phyloP scores from a whole-genome alignment of 2,797 vertebrate genomes.

The Gallinago solitaria region DNA sequence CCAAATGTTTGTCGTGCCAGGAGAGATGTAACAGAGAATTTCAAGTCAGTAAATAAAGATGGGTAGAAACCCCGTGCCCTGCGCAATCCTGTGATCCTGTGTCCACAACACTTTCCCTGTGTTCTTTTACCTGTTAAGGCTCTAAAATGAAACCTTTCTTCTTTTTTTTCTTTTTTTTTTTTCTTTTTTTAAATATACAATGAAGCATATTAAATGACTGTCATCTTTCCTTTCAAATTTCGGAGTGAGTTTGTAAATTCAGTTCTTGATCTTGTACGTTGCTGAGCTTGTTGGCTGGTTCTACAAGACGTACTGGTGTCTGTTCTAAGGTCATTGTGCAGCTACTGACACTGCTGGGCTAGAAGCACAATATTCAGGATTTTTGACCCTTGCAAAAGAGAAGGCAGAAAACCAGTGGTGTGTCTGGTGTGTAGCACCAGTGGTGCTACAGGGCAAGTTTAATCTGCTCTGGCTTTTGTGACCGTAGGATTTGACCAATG shows the following conservation, averaged over 20 bases:
- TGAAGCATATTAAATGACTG: neutral
- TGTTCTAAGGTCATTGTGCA: neutral
- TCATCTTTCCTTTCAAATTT: neutral
- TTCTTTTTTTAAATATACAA: neutral
- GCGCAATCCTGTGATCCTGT: neutral
- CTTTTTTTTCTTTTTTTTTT: neutral
- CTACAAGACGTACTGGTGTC: neutral
- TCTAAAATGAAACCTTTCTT: neutral
- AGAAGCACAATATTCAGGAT: neutral
- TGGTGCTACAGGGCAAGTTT: neutral
- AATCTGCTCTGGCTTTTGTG: neutral
- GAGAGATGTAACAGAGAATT: neutral
- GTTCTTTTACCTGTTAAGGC: neutral
- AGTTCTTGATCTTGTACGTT: neutral
- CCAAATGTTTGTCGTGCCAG: neutral
- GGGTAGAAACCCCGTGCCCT: neutral
- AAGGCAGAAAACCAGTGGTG: neutral
- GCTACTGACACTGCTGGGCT: neutral
- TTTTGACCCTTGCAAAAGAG: neutral
- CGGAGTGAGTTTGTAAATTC: neutral
- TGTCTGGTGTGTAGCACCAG: too few species aligned
- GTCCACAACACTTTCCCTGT: neutral
- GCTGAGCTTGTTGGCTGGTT: neutral
- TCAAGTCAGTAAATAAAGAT: neutral
- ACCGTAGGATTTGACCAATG: neutral